A percentile compares a stretch with the other conserved stretches of the same genome.
phyloP scores from a whole-genome alignment of 2,797 vertebrate genomes.

The Triplophysa yarkandensis region DNA sequence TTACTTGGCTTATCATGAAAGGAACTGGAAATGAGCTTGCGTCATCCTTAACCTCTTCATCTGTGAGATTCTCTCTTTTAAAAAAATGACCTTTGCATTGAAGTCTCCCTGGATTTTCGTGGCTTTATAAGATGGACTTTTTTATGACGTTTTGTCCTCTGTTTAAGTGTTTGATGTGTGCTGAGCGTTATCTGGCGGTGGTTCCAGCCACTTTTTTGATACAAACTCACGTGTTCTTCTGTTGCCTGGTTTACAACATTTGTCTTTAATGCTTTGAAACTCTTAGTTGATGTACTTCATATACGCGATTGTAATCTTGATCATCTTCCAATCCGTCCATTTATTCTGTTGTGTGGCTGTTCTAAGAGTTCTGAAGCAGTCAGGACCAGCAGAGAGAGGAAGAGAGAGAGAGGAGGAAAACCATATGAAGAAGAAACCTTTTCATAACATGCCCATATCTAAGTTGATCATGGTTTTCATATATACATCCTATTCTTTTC shows the following conservation, averaged over 20 bases:
- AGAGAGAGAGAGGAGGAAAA: slow-evolving; percentile 46
- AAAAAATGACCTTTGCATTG: too few relatives aligned
- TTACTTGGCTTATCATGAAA: too few relatives aligned
- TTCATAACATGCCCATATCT: not conserved
- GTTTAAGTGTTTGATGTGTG: slow-evolving; percentile 38
- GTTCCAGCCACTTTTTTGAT: slow-evolving; percentile 47
- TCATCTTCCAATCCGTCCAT: not conserved
- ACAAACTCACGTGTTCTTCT: slow-evolving; percentile 45
- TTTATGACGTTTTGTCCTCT: not conserved
- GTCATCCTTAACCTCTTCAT: too few relatives aligned
- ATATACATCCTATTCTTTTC: too few relatives aligned
- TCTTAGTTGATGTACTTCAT: not conserved
- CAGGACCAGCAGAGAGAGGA: slow-evolving; percentile 37
- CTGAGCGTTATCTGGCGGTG: slow-evolving; percentile 46
- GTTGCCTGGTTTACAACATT: slow-evolving; percentile 19
- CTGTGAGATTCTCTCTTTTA: not conserved
- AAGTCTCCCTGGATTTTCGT: not conserved
- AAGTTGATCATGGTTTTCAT: too few relatives aligned
- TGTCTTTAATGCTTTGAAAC: not conserved
- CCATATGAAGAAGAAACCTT: not conserved
- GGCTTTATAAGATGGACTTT: not conserved
- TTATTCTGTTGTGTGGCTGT: too few relatives aligned
- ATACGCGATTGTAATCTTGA: not conserved
- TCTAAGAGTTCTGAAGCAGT: too few relatives aligned
- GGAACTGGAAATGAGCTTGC: too few relatives aligned